Evolutionary conservation across 2,797 vertebrate genomes (phyloP).

Genomic region (Chromis chromis): DNA sequence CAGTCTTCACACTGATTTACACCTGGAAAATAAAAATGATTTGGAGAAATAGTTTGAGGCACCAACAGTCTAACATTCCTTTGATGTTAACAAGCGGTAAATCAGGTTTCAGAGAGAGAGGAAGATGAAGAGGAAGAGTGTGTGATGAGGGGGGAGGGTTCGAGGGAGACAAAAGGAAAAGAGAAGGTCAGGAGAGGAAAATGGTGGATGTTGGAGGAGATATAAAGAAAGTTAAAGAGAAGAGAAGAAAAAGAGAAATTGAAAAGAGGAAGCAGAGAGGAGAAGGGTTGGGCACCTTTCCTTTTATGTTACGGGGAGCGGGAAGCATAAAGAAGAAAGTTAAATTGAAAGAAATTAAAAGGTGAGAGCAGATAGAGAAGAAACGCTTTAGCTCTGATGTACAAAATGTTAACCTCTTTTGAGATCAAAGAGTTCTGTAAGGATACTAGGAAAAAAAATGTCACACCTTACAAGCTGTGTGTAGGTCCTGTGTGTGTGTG

Average conservation of each 20-base stretch:
- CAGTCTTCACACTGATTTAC: slow-evolving; percentile 76
- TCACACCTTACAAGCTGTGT: slow-evolving; percentile 17
- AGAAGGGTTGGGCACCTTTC: slow-evolving; percentile 51
- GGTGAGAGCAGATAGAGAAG: slow-evolving; percentile 49
- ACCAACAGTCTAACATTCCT: slow-evolving; percentile 73
- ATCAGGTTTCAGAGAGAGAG: slow-evolving; percentile 75
- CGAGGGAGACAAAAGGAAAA: slow-evolving; percentile 65
- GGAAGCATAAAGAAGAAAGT: slow-evolving; percentile 41
- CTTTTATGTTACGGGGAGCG: slow-evolving; percentile 66
- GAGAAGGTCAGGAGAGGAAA: slow-evolving; percentile 62
- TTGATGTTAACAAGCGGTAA: slow-evolving; percentile 83
- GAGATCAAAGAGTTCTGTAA: slow-evolving; percentile 63
- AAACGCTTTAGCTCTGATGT: slow-evolving; percentile 60
- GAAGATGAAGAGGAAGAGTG: slow-evolving; percentile 72
- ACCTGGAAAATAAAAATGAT: slow-evolving; percentile 80
- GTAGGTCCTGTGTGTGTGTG: neutral
- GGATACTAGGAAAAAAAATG: slow-evolving; percentile 30
- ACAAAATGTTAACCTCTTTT: slow-evolving; percentile 62
- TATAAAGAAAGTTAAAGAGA: slow-evolving; percentile 54
- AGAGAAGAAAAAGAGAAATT: slow-evolving; percentile 51
- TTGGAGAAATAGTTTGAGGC: slow-evolving; percentile 79
- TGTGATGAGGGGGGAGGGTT: slow-evolving; percentile 26
- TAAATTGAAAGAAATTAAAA: slow-evolving; percentile 71
- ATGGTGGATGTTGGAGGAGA: slow-evolving; percentile 46
- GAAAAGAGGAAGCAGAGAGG: slow-evolving; percentile 38